Evolutionary conservation across 2,797 vertebrate species (phyloP), one percentile per base, ranked within the genome.

Genomic region (Acipenser ruthenus): DNA sequence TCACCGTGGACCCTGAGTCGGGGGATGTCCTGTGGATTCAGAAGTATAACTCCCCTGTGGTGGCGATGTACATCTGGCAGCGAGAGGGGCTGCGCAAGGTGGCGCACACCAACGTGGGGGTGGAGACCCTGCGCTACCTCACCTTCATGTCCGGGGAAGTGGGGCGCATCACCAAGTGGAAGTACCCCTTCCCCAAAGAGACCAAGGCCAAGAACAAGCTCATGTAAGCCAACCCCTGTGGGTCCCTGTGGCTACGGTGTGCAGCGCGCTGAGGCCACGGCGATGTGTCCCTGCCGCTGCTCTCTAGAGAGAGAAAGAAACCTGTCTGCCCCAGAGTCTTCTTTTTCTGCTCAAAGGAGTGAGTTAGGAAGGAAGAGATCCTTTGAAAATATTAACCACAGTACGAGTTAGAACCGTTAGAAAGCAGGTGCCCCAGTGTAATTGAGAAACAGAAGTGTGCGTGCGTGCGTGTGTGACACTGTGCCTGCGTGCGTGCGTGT

Each of bases 11-110:
- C 89, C 94, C 89, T 0, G 96, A 98, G n/a, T 93, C 94, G 0
- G 96, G 95, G 6, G 93, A 96, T 0, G 85, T 99, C 18, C 86
- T 93, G 68, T 99, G 97, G 97, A 92, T 96, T 61, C 95, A 97
- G 87, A 96, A 99, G 73, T 99, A 99, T 0, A 93, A 91, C 37
- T 99, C 96, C 1, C 97, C 97, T 0, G 97, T 99, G 80, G 97
- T 99, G 74, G 95, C 95, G 23, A 91, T 99, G 75, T 99, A 99
- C 67, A 93, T 99, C 81, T 99, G 96, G 96, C 95, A 99, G 73
- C 88, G 91, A 0, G 97, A 99, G 74, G 95, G 92, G 2, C 85
- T 99, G 13, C 86, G 91, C 78, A 99, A 99, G 67, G 90, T 98
- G 8, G 68, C 92, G 62, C 97, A 98, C 79, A 94, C 95, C 1